Percentiles rank a stretch among this genome's conserved stretches.
Evolutionary conservation across 2,113 vertebrate genomes (phyloP).

Genomic region (Atlantisia rogersi): DNA sequence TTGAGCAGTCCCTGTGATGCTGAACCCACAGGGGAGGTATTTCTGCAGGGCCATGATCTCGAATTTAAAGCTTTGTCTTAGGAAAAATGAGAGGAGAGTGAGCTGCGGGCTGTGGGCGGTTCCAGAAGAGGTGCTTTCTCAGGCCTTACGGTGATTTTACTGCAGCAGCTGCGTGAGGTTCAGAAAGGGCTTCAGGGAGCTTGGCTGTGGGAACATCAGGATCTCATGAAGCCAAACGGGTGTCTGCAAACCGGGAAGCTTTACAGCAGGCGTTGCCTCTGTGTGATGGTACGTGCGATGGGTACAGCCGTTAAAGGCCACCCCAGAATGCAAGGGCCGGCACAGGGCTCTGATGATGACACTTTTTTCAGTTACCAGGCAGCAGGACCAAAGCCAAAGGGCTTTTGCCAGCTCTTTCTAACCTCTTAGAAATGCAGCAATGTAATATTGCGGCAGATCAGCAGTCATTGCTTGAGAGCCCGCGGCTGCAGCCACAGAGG

Average conservation of each 20-base stretch:
- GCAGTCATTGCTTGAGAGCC: not conserved
- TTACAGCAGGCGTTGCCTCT: not conserved
- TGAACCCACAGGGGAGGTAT: not conserved
- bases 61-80: not conserved
- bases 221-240: not conserved
- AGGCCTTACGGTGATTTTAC: not conserved
- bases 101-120: no score
- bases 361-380: not conserved
- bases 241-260: not conserved
- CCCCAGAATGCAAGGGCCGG: not conserved
- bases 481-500: not conserved
- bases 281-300: not conserved
- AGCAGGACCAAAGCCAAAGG: not conserved
- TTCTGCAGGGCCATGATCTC: not conserved
- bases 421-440: not conserved
- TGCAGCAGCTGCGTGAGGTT: not conserved
- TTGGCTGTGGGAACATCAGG: not conserved
- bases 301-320: not conserved
- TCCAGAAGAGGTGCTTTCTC: not conserved
- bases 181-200: not conserved
- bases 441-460: not conserved
- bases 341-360: not conserved
- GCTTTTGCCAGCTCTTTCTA: not conserved
- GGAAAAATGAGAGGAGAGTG: no score
- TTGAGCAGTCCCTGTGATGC: not conserved